These are phyloP conservation scores for Colaptes auratus DNA, from an alignment of 2,113 vertebrate species.

Conservation along the genomic window DNA sequence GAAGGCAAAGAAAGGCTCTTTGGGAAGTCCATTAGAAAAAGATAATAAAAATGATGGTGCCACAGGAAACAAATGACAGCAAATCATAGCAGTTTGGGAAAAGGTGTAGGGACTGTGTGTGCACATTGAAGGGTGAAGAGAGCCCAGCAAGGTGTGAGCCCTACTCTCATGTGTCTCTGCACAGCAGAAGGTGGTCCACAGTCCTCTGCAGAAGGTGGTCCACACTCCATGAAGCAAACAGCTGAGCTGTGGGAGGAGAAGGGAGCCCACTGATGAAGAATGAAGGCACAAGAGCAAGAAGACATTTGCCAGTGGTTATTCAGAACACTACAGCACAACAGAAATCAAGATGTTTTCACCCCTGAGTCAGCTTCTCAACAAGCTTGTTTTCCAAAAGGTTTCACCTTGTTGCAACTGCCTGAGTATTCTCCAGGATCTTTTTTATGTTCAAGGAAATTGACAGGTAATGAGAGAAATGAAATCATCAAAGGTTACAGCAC, in stretches of 20 bases:
- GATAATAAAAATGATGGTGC: not conserved
- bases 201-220: not conserved
- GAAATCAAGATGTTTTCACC: not conserved
- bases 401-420: not conserved
- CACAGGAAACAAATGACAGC: not conserved
- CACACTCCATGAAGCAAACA: fast-evolving
- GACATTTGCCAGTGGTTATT: not conserved
- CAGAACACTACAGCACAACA: not conserved
- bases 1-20: not conserved
- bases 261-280: not conserved
- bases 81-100: not conserved
- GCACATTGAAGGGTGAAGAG: fast-evolving
- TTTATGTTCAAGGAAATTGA: not conserved
- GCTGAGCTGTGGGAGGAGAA: not conserved
- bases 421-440: not conserved
- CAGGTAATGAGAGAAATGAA: not conserved
- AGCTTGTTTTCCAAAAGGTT: not conserved
- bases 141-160: fast-evolving
- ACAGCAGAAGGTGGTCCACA: not conserved
- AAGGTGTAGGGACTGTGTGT: not conserved
- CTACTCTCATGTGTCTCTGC: not conserved
- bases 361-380: not conserved
- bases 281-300: not conserved
- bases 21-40: not conserved
- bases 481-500: not conserved